Evolutionary conservation across 2,113 vertebrate genomes (phyloP).

Genomic region (Acanthisitta chloris): DNA sequence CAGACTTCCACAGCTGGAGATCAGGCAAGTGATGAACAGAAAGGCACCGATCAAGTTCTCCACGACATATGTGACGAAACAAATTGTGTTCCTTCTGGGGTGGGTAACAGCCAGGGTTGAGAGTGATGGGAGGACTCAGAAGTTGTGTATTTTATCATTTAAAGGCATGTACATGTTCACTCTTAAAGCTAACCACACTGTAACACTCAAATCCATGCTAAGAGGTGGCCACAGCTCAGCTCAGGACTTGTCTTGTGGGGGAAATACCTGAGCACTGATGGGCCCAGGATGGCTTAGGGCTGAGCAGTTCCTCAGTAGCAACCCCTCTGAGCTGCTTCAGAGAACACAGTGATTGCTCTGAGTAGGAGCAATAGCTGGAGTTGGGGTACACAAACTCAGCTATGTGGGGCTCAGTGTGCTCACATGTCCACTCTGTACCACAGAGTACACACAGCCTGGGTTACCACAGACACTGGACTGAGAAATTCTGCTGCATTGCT

Average conservation of each 20-base stretch:
- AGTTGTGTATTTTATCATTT: neutral
- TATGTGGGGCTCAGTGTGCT: neutral
- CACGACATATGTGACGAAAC: neutral
- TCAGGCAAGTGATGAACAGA: slow-evolving; percentile 27
- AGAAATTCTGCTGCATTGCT: neutral
- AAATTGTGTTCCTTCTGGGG: neutral
- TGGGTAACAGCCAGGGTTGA: neutral
- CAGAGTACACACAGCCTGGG: neutral
- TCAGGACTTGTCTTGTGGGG: neutral
- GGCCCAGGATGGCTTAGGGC: neutral
- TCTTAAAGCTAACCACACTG: neutral
- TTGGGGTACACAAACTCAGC: neutral
- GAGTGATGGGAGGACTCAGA: neutral
- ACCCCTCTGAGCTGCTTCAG: neutral
- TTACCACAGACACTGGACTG: neutral
- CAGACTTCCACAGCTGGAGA: neutral
- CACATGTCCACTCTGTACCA: neutral
- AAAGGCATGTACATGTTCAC: neutral
- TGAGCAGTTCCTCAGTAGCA: neutral
- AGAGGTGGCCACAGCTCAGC: neutral
- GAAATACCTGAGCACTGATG: neutral
- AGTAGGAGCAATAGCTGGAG: neutral
- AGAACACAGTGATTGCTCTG: neutral
- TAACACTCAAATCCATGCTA: neutral
- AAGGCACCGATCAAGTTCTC: slow-evolving; percentile 26